Evolutionary conservation across 1,140 invertebrate species (phyloP), one percentile per base, ranked within the genome.

Genomic region (Drosophila azteca): DNA sequence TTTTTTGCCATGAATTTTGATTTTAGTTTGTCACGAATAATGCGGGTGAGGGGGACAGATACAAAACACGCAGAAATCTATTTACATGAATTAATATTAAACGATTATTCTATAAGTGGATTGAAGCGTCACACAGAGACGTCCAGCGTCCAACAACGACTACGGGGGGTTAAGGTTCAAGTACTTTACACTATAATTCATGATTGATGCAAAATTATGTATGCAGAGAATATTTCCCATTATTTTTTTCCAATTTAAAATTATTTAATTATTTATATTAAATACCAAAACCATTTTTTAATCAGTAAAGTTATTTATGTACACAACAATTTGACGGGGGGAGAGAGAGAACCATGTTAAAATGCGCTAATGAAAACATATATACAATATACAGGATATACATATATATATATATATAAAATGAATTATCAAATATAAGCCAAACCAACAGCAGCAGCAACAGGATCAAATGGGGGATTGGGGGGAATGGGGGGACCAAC

Each of bases 211-310:
- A 54, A 54, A 45, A 43, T 76, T 44, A 61, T 59, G 54, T 68
- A 46, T 64, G 35, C 35, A 39, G 11, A 39, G 11, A 39, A 39
- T 13, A 13, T 51, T 60, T 63, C 24, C 50, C 75, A 55, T 70
- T 77, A 55, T 70, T 62, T 66, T 66, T 60, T 57, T 50, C 55
- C 54, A 76, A 75, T 76, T 75, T 39, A 66, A 65, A 49, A 75
- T 31, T 58, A 41, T 57, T 52, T 63, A 66, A 24, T 17, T 9
- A 69, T 67, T 55, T 53, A 48, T 72, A 62, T 75, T 75, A 66
- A 51, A 70, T 51, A 63, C 80, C 76, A 79, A 83, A 69, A 79
- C 80, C 80, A 71, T 70, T 65, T 61, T 35, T 8, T 11, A 77
- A 58, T 57, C 49, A 44, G 45, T n/a, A 17, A 44, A 61, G 46